phyloP scores from a whole-genome alignment of 2,888 invertebrate genomes.

The Beris morrisii region DNA sequence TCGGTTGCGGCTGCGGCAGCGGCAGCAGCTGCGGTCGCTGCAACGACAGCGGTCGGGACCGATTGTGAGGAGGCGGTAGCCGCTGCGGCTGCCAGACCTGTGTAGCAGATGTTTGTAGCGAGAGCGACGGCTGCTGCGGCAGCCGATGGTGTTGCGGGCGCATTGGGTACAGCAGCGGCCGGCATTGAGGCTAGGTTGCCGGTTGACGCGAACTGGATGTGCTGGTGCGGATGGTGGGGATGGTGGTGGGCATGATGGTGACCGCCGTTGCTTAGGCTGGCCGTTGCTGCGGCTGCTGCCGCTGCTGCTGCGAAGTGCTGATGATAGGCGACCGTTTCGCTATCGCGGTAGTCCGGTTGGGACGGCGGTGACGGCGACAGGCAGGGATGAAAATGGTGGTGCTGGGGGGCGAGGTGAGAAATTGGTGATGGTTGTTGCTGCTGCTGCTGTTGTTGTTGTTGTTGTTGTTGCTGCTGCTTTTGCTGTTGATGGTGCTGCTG shows the following conservation, averaged over 20 bases:
- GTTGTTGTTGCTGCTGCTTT: slow-evolving; percentile 32
- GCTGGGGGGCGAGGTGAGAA: slow-evolving; percentile 12
- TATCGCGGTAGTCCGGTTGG: slow-evolving; percentile 37
- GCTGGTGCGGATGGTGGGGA: slow-evolving; percentile 60
- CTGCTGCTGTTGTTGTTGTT: background rate
- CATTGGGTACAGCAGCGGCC: slow-evolving; percentile 35
- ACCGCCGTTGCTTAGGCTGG: slow-evolving; percentile 7
- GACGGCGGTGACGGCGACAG: slow-evolving; percentile 41
- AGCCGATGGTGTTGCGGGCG: slow-evolving; percentile 36
- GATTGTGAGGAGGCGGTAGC: slow-evolving; percentile 18
- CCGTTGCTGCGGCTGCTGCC: slow-evolving; percentile 25
- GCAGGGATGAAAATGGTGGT: slow-evolving; percentile 41
- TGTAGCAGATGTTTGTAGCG: slow-evolving; percentile 41
- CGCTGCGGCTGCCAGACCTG: slow-evolving; percentile 44
- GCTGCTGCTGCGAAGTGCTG: slow-evolving; percentile 26
- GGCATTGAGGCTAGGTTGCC: slow-evolving; percentile 36
- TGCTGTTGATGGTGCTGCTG: slow-evolving; percentile 36
- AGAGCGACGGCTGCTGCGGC: slow-evolving; percentile 35
- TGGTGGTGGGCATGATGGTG: slow-evolving; percentile 38
- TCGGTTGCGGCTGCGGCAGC: slow-evolving; percentile 8
- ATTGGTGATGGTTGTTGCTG: slow-evolving; percentile 10
- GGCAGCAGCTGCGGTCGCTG: slow-evolving; percentile 10
- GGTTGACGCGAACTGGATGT: slow-evolving; percentile 51
- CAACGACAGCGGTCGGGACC: background rate
- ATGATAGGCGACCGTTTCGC: slow-evolving; percentile 33